phyloP scores from a whole-genome alignment of 1,140 invertebrate species.

The Ceratosolen fusciceps region DNA sequence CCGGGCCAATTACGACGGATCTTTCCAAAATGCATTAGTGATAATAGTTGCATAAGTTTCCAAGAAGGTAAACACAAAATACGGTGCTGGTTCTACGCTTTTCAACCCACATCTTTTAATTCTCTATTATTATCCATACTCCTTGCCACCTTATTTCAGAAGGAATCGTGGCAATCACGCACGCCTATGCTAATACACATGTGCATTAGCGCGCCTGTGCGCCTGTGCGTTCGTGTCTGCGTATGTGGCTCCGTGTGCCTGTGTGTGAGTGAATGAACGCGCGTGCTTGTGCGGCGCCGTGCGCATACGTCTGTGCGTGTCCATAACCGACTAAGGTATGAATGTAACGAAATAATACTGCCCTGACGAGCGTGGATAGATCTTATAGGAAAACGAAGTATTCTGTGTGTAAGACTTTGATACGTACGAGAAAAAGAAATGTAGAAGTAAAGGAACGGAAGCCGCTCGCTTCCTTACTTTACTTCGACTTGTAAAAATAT shows the following conservation, averaged over 20 bases:
- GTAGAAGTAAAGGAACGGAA: conserved; percentile 1
- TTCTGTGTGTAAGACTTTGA: conserved; percentile 10
- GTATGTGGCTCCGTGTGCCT: background rate
- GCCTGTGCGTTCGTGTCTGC: background rate
- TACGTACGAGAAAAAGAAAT: background rate
- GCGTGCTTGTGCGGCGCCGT: background rate
- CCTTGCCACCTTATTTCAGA: background rate
- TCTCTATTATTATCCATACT: conserved; percentile 23
- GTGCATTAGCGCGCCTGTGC: background rate
- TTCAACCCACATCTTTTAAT: conserved; percentile 45
- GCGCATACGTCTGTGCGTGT: background rate
- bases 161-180: background rate
- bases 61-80: conserved; percentile 36
- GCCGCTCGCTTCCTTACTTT: background rate
- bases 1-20: conserved; percentile 30
- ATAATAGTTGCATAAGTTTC: conserved; percentile 62
- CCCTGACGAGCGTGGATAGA: conserved; percentile 32
- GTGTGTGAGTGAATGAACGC: background rate
- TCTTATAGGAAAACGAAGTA: conserved; percentile 18
- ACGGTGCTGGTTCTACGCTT: conserved; percentile 69
- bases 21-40: conserved; percentile 54
- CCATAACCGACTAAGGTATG: conserved; percentile 27
- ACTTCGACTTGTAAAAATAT: conserved; percentile 20
- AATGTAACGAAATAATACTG: conserved; percentile 32
- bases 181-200: background rate